Base-by-base conservation (phyloP, 2,888 invertebrate genomes). In the Melolontha melolontha region DNA sequence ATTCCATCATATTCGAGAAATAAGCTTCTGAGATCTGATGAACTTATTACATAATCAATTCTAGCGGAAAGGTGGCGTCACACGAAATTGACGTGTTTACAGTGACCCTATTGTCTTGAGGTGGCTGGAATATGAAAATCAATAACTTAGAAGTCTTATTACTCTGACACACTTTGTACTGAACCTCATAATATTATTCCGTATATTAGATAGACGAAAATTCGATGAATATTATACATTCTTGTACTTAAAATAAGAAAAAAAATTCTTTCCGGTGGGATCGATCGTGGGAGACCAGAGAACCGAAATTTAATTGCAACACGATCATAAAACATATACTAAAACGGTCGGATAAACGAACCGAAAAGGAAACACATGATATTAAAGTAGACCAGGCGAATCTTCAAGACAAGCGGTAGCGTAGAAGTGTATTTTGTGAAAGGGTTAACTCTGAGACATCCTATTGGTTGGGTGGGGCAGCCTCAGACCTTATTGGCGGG, bases 401-500 rank as follows among this genome's bases (percentile, higher is more conserved):
- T 73, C 69, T 63, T 71, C 69, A 57, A 66, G 62, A 70, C 49
- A 54, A 68, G 67, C 65, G 27, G 54, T 63, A 11, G 44, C 22
- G 63, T 41, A 27, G 57, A 54, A 16, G 49, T 17, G 27, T 11
- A 17, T 40, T 16, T 47, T 65, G 72, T 74, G 75, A 77, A 80
- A 79, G 80, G 81, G 81, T 81, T 81, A 78, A 79, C 79, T 77
- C 77, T 79, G 82, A 82, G 82, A 82, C 80, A 81, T 79, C 80
- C 81, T 79, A 82, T 83, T 83, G 82, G 82, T 81, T 78, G 79
- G 82, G 81, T 79, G 82, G 83, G 83, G 81, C 79, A 75, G 79
- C 82, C 82, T 80, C 79, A 82, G 77, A 82, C 82, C 81, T 79
- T 81, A 83, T 83, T 83, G 83, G 83, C 77, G 80, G 80, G 79